Evolutionary conservation across 2,797 vertebrate species (phyloP), one percentile per base, ranked within the genome.

Genomic region (Anguilla pacifica): DNA sequence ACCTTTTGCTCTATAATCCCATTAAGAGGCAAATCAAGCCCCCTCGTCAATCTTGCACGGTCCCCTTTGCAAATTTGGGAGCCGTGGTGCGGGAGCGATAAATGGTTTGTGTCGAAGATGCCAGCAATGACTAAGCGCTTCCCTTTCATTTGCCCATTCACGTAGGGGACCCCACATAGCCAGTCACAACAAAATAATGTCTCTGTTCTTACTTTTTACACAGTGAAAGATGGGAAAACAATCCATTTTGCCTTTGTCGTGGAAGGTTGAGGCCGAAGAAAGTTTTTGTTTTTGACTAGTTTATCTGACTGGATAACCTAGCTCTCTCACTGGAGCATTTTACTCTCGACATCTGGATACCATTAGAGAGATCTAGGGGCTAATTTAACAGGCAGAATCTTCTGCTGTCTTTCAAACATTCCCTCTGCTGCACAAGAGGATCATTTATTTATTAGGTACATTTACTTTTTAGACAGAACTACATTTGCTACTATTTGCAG

Each of bases 1-100:
- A 79, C 74, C 74, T 81, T 81, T 81, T n/a, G 77, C 39, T 81
- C 39, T n/a, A 81, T 81, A 81, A 81, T 81, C 77, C 19, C 15
- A 19, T 81, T 81, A 81, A 81, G 25, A 46, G 49, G 39, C 77
- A n/a, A 49, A 49, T 81, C 17, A 81, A 49, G 10, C 17, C 43
- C 22, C 43, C 39, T 46, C 43, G 39, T 81, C 39, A 49, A 49
- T 25, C 77, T 25, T 22, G 39, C 6, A 17, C 39, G 6, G 77
- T 9, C 25, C 74, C 49, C 25, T 2, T n/a, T 17, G n/a, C 13
- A 55, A 15, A 31, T 19, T 15, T 17, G 51, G 1, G 82, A 55
- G 51, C 49, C 28, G 82, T 19, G 82, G 11, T 2, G 51, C 6
- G 28, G 15, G 17, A n/a, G 28, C 46, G 51, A 84, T 28, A 57